Conservation (phyloP, 2,113 vertebrate species). For the Hypanus sabinus region DNA sequence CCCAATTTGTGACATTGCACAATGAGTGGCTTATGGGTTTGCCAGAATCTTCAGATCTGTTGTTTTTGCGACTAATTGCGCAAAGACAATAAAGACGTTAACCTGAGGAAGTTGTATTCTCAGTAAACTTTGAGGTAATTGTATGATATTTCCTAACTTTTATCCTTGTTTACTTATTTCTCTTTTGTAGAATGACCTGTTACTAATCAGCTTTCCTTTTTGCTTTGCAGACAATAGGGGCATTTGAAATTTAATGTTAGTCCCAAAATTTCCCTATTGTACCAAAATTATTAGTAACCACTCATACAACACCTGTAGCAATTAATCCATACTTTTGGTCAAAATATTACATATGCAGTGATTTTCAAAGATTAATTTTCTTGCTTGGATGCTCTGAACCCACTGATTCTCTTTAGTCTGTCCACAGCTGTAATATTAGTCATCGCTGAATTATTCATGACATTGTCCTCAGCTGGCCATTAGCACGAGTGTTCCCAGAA, state of each 20-base stretch:
- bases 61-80: not conserved
- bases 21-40: not conserved
- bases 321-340: not conserved
- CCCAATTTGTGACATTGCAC: not conserved
- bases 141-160: not conserved
- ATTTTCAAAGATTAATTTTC: not conserved
- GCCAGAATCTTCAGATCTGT: constrained; percentile 4
- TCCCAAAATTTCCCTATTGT: not conserved
- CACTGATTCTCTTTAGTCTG: constrained; percentile 4
- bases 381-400: not conserved
- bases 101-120: not conserved
- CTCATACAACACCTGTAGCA: not conserved
- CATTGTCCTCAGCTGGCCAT: constrained; percentile 34
- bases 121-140: not conserved
- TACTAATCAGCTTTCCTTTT: not conserved
- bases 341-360: not conserved
- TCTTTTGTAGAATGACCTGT: not conserved
- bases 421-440: constrained; percentile 33
- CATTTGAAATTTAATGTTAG: not conserved
- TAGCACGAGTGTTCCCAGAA: constrained; percentile 32
- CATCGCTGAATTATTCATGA: constrained; percentile 35
- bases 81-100: not conserved
- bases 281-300: not conserved
- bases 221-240: not conserved
- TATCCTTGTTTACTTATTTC: not conserved